These are phyloP conservation scores for Clarias platycephalus DNA, from an alignment of 2,797 vertebrate species.

Conservation along the genomic window DNA sequence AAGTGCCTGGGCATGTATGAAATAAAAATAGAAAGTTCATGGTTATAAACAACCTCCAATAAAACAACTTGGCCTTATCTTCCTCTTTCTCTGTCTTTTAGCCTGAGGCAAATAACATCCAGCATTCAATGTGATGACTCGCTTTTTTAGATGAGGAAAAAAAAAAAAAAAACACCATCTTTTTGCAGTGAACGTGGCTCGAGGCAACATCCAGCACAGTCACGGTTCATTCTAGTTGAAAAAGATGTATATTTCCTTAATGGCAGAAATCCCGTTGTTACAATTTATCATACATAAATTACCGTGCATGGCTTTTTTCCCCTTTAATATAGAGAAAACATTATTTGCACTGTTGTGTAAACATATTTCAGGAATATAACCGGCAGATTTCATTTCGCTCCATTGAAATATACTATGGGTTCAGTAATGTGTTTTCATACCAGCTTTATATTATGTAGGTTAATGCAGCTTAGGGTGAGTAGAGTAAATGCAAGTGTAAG, in stretches of 20 bases:
- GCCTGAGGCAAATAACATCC: slow-evolving; percentile 28
- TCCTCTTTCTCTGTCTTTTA: slow-evolving; percentile 10
- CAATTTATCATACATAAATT: slow-evolving; percentile 36
- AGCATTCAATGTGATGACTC: slow-evolving; percentile 30
- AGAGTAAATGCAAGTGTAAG: not conserved
- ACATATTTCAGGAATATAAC: slow-evolving; percentile 12
- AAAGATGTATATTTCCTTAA: slow-evolving; percentile 45
- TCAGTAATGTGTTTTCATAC: slow-evolving; percentile 11
- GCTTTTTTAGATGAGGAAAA: slow-evolving; percentile 2
- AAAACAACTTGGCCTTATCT: slow-evolving; percentile 18
- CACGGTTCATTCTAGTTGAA: slow-evolving; percentile 45
- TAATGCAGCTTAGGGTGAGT: slow-evolving; percentile 7
- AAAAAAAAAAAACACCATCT: not conserved
- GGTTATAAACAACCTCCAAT: slow-evolving; percentile 21
- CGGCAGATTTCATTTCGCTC: not conserved
- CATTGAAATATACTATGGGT: slow-evolving; percentile 5
- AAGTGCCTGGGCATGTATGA: not conserved
- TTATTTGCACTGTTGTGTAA: slow-evolving; percentile 16
- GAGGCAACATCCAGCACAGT: slow-evolving; percentile 31
- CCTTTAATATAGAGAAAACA: not conserved
- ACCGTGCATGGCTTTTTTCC: not conserved
- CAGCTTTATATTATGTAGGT: slow-evolving; percentile 18
- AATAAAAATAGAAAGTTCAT: slow-evolving; percentile 28
- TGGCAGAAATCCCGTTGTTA: slow-evolving; percentile 40
- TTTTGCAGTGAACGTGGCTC: slow-evolving; percentile 18